A percentile compares a stretch with the other conserved stretches of the same genome.
These are phyloP conservation scores for Folsomia candida DNA, from an alignment of 2,888 invertebrate species.

Conservation along the genomic window DNA sequence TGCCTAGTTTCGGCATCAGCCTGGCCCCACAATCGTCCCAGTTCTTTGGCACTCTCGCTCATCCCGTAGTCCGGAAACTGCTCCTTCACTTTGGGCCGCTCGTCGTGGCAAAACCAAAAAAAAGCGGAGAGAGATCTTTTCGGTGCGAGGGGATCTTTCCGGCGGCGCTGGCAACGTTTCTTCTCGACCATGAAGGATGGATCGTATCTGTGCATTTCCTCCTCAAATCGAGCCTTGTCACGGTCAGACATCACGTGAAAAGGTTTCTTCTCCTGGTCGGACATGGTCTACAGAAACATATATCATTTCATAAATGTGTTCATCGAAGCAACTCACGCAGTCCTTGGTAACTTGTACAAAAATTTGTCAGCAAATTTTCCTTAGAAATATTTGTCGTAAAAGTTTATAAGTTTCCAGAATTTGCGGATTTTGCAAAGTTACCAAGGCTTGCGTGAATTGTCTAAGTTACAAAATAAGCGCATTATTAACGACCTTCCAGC, in stretches of 20 bases:
- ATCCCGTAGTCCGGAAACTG: conserved; percentile 90
- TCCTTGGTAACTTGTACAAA: no score
- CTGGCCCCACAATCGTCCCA: conserved; percentile 91
- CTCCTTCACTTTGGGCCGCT: conserved; percentile 89
- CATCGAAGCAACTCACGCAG: conserved; percentile 46
- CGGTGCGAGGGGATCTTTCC: conserved; percentile 97
- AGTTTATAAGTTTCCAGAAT: no score
- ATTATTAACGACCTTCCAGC: no score
- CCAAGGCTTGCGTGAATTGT: no score
- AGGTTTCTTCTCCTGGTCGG: conserved; percentile 94
- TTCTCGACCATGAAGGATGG: conserved; percentile 82
- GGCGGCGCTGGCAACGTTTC: conserved; percentile 75
- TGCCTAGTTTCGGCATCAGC: conserved; percentile 77
- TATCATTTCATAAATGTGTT: no score
- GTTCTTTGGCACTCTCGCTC: conserved; percentile 94
- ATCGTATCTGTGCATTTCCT: conserved; percentile 92
- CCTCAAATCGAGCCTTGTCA: conserved; percentile 92
- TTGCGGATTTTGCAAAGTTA: conserved; percentile 59
- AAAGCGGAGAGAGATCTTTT: conserved; percentile 97
- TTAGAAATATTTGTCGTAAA: no score
- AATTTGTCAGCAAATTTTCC: no score
- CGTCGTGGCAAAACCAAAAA: conserved; percentile 99
- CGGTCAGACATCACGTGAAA: conserved; percentile 99
- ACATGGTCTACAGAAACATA: conserved; percentile 84
- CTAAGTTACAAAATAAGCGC: no score